phyloP scores from a whole-genome alignment of 2,113 vertebrate genomes.

The Indicator indicator region DNA sequence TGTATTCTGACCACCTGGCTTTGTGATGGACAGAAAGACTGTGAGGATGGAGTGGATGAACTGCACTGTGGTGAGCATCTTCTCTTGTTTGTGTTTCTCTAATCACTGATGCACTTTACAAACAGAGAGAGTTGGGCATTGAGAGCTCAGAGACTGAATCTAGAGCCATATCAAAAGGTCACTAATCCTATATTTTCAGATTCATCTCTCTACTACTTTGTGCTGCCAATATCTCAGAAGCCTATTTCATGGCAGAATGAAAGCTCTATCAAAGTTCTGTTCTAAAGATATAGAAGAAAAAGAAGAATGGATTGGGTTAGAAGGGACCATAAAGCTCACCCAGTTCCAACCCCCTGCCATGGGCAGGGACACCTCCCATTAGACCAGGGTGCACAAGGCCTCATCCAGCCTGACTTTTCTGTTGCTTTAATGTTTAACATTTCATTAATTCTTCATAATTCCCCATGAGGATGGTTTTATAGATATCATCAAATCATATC shows the following conservation, averaged over 20 bases:
- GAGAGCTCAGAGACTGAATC: background rate
- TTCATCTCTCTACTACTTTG: background rate
- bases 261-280: background rate
- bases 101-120: background rate
- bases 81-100: background rate
- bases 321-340: too few relatives aligned
- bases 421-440: background rate
- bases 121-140: background rate
- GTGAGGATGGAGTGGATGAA: conserved; percentile 96
- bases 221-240: background rate
- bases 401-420: background rate
- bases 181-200: background rate
- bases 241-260: background rate
- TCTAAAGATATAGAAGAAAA: background rate
- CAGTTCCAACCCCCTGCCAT: too few relatives aligned
- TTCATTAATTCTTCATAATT: background rate
- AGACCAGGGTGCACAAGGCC: too few relatives aligned
- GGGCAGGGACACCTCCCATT: too few relatives aligned
- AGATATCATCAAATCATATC: background rate
- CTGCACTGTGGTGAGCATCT: conserved; percentile 90
- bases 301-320: too few relatives aligned
- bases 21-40: conserved; percentile 97
- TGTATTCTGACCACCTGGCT: conserved; percentile 98
- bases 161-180: background rate
- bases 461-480: background rate